Evolutionary conservation across 2,113 vertebrate genomes (phyloP), one percentile per base, ranked within the genome.

Genomic region (Maccullochella peelii): DNA sequence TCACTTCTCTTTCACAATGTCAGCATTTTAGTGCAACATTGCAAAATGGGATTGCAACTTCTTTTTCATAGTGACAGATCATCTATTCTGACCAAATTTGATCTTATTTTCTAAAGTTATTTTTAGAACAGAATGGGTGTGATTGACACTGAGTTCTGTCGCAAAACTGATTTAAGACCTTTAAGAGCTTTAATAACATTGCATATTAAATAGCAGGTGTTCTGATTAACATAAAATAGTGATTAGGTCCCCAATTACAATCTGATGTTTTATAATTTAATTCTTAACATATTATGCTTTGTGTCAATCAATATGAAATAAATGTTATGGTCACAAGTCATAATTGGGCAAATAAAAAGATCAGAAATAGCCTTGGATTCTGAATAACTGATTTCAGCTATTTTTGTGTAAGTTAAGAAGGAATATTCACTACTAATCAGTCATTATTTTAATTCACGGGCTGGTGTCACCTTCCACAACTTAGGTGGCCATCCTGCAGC

Each of bases 191-290:
- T 82, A 59, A 68, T 40, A 49, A 30, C 40, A 25, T 33, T 10
- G 65, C 44, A 61, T 50, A 75, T 75, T 38, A 44, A 61, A 75
- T 54, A 54, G 47, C 44, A 69, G 40, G 62, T 30, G 72, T 50
- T 38, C 23, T 69, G 44, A 70, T 62, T 70, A 82, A 70, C 38
- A 27, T 8, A 20, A 7, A 68, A 47, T 30, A 73, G 14, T 71
- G 38, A 71, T 71, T 30, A 25, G 16, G 20, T 23, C 36, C 36
- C 58, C 18, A 71, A 71, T 82, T 74, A 30, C 33, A 69, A n/a
- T 61, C 4, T 44, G 20, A 20, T 70, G 38, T 77, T 49, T 52
- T 25, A 2, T 49, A 59, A 59, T 69, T 61, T 70, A 69, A 69
- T 38, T 50, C 42, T 49, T 59, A 38, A n/a, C 30, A 69, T 50